These are phyloP conservation scores for Varecia variegata DNA, from an alignment of 2,797 vertebrate genomes.

Conservation along the genomic window DNA sequence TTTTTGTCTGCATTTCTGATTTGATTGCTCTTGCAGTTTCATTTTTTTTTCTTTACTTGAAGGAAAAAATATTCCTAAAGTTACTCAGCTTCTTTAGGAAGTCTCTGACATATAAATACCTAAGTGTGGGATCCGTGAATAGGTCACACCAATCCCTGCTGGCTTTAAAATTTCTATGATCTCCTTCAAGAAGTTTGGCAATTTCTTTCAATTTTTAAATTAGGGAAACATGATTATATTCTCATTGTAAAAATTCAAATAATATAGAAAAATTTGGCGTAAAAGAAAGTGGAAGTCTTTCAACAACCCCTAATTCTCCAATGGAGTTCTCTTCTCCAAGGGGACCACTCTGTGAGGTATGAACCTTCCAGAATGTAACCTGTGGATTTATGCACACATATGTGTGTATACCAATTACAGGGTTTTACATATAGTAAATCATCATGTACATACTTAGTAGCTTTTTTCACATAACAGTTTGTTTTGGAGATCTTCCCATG, in stretches of 20 bases:
- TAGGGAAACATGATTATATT: background rate
- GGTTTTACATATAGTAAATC: background rate
- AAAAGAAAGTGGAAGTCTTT: conserved; percentile 16
- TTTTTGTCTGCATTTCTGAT: background rate
- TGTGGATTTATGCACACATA: background rate
- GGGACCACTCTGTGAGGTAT: background rate
- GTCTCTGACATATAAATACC: background rate
- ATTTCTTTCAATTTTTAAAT: conserved; percentile 30
- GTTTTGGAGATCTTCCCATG: conserved; percentile 70
- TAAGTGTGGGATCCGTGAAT: background rate
- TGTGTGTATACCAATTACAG: background rate
- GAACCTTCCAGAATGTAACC: conserved; percentile 1
- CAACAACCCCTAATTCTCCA: background rate
- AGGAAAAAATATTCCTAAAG: conserved; percentile 22
- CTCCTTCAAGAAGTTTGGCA: background rate
- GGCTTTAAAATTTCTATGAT: background rate
- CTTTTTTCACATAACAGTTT: conserved; percentile 54
- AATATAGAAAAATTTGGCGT: conserved; percentile 14
- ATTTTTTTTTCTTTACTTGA: background rate
- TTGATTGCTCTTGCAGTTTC: background rate
- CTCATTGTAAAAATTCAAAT: conserved; percentile 30
- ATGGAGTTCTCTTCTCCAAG: background rate
- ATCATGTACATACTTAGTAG: background rate
- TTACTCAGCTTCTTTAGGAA: conserved; percentile 17
- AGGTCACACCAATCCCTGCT: background rate